Base-by-base conservation (phyloP, 2,113 vertebrate species). In the Tursiops truncatus region DNA sequence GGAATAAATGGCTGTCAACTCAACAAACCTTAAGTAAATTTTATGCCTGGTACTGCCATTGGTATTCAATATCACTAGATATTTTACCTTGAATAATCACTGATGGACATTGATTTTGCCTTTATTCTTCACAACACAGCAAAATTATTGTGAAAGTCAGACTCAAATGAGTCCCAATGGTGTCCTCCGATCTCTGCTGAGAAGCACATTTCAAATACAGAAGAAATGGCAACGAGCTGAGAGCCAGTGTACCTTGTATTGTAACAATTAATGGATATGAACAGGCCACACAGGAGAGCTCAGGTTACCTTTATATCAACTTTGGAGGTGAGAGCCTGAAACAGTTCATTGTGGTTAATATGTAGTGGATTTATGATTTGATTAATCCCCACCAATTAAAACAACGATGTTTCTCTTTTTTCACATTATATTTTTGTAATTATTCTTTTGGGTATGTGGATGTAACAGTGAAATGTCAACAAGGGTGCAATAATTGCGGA, bases 121-220 rank as follows among this genome's bases (percentile, higher is more conserved):
- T 99, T 98, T 98, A 98, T 98, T 99, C 98, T 99, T 99, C 99
- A 99, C 98, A 99, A 98, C 98, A 98, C 98, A 99, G 98, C 98
- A 98, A 99, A 99, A 99, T 99, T 98, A 99, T 99, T 98, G 98
- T 98, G 98, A 99, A 99, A 99, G 98, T 99, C 99, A 98, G 98
- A 98, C 97, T 98, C 98, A 98, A 98, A 99, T 98, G 99, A 98
- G 98, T 98, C 99, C 98, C 98, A 98, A 77, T 77, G 98, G 99
- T 99, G 98, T 98, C 98, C 98, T 99, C 96, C 84, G 15, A 97
- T 98, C 97, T 98, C 98, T 99, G 98, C 98, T 98, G 98, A 99
- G 98, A 98, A 98, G 98, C 94, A 98, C 58, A 67, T 98, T 98
- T 98, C 98, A 98, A 98, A 98, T 97, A 89, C 98, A 96, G 97